Evolutionary conservation across 2,888 invertebrate genomes (phyloP).

Genomic region (Gortyna flavago): DNA sequence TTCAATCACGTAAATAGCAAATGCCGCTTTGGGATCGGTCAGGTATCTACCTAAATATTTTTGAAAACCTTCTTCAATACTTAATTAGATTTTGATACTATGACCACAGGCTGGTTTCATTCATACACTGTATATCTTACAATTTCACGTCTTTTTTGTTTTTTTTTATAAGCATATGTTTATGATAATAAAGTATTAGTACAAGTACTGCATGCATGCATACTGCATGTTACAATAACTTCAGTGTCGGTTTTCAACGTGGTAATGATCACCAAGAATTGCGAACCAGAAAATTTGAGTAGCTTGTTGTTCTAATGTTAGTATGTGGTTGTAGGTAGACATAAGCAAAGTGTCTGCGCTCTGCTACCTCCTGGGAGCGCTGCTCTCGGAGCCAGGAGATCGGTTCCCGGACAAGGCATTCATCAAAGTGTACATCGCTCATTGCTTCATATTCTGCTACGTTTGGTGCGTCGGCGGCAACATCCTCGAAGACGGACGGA

Average conservation of each 20-base stretch:
- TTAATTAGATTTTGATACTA: background rate
- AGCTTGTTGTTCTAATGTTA: background rate
- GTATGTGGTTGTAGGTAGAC: slow-evolving; percentile 90
- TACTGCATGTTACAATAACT: background rate
- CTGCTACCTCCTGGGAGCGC: slow-evolving; percentile 93
- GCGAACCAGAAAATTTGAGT: background rate
- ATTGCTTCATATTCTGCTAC: slow-evolving; percentile 95
- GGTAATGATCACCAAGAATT: background rate
- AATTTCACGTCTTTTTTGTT: no score
- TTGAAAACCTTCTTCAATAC: background rate
- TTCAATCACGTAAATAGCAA: slow-evolving; percentile 92
- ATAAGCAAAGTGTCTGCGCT: slow-evolving; percentile 95
- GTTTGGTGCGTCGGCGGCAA: slow-evolving; percentile 97
- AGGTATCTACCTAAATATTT: slow-evolving; percentile 86
- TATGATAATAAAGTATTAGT: background rate
- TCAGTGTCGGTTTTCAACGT: background rate
- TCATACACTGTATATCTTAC: background rate
- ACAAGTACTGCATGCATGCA: background rate
- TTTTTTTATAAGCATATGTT: no score
- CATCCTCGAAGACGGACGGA: slow-evolving; percentile 92
- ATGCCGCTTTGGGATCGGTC: slow-evolving; percentile 93
- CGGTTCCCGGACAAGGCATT: slow-evolving; percentile 91
- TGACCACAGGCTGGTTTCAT: background rate
- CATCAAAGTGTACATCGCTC: slow-evolving; percentile 92
- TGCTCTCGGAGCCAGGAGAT: slow-evolving; percentile 91